Evolutionary conservation across 2,888 invertebrate species (phyloP).

Genomic region (Lomographa bimaculata): DNA sequence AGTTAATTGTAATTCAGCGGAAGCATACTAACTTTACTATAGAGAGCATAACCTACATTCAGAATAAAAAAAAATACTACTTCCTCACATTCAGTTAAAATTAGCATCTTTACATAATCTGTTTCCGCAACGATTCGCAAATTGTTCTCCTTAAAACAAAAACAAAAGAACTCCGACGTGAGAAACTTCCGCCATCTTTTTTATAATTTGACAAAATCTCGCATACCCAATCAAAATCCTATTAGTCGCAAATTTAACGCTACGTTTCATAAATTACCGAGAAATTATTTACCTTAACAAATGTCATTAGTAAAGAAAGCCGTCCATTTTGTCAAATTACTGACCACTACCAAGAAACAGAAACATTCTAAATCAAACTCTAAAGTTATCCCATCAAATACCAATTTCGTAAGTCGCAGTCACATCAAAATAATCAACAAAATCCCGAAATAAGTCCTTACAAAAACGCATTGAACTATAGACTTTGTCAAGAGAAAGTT

Average conservation of each 20-base stretch:
- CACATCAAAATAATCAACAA: constrained; percentile 14
- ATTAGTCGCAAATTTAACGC: constrained; percentile 52
- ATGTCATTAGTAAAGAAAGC: constrained; percentile 64
- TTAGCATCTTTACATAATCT: constrained; percentile 9
- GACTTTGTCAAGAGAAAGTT: constrained; percentile 19
- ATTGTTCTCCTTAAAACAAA: neutral
- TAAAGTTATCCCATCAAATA: constrained; percentile 25
- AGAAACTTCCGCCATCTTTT: constrained; percentile 23
- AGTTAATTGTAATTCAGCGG: too few relatives aligned
- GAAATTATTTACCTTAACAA: constrained; percentile 47
- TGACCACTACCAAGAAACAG: constrained; percentile 24
- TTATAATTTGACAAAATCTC: constrained; percentile 19
- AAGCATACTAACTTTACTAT: too few relatives aligned
- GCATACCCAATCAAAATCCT: constrained; percentile 54
- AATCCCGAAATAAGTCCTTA: constrained; percentile 8
- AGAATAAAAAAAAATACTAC: too few relatives aligned
- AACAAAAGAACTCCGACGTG: constrained; percentile 19
- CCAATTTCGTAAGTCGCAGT: constrained; percentile 37
- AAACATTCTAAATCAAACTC: constrained; percentile 25
- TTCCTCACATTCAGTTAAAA: neutral
- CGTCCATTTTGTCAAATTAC: constrained; percentile 37
- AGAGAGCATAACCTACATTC: too few relatives aligned
- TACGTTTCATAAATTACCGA: constrained; percentile 34
- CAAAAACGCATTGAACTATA: constrained; percentile 21
- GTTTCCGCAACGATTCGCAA: constrained; percentile 2